Conservation (phyloP, 2,888 invertebrate genomes). For the Caenorhabditis sp. region DNA sequence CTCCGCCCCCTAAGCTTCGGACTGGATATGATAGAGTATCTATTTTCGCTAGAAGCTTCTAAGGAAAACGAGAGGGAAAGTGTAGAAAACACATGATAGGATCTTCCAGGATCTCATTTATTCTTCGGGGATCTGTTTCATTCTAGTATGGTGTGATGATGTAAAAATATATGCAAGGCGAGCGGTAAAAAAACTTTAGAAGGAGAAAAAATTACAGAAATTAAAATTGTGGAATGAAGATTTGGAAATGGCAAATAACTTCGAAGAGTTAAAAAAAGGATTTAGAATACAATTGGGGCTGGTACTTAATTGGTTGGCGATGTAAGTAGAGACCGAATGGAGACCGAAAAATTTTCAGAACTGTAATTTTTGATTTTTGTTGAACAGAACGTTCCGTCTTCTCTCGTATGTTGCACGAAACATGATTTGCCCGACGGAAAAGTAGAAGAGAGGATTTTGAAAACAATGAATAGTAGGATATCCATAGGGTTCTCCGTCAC, state of each 20-base stretch:
- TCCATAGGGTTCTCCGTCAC: conserved; percentile 4
- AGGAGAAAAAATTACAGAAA: no score
- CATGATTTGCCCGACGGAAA: background rate
- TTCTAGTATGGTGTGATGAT: background rate
- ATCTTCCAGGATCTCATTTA: background rate
- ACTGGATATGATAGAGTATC: conserved; percentile 40
- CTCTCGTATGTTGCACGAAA: conserved; percentile 10
- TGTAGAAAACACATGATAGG: background rate
- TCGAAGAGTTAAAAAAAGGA: no score
- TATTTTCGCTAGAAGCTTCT: background rate
- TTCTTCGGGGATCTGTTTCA: no score
- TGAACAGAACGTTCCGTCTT: background rate
- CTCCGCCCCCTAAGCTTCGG: background rate
- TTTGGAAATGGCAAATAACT: no score
- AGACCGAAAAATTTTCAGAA: no score
- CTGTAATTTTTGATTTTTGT: background rate
- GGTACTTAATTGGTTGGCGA: no score
- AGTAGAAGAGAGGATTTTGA: background rate
- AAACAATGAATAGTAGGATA: background rate
- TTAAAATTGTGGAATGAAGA: no score
- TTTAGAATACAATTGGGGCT: no score
- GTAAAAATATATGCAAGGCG: no score
- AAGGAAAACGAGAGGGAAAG: background rate
- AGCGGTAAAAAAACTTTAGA: no score
- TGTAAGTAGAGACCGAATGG: no score